Conservation (phyloP, 2,113 vertebrate genomes). For the Pogonocichla stellata region DNA sequence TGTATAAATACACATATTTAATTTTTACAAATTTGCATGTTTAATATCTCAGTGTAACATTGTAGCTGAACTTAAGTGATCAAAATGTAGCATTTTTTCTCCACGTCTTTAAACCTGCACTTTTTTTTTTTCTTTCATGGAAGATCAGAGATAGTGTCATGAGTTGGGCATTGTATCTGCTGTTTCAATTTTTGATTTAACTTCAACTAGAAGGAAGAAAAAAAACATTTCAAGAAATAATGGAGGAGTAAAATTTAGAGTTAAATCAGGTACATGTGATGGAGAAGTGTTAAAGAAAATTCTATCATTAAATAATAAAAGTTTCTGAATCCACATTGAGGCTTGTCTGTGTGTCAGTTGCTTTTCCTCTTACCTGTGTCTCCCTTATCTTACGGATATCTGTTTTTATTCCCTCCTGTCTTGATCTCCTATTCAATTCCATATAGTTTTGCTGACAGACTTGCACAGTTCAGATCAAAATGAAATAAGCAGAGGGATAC, state of each 20-base stretch:
- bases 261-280: background rate
- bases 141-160: background rate
- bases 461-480: constrained; percentile 45
- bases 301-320: background rate
- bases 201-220: background rate
- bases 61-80: background rate
- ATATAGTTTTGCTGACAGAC: background rate
- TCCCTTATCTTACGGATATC: background rate
- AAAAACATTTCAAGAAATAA: background rate
- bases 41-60: background rate
- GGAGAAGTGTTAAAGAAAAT: background rate
- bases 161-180: background rate
- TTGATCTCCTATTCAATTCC: background rate
- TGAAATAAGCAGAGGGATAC: background rate
- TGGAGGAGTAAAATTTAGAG: background rate
- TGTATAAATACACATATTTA: too few relatives aligned
- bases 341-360: background rate
- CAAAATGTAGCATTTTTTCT: background rate
- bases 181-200: background rate
- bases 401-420: background rate
- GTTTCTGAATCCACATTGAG: background rate
- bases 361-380: background rate
- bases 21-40: background rate
- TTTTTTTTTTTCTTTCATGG: background rate
- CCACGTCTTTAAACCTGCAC: background rate